phyloP scores from a whole-genome alignment of 2,113 vertebrate species.

The Rhinopomastus cyanomelas region DNA sequence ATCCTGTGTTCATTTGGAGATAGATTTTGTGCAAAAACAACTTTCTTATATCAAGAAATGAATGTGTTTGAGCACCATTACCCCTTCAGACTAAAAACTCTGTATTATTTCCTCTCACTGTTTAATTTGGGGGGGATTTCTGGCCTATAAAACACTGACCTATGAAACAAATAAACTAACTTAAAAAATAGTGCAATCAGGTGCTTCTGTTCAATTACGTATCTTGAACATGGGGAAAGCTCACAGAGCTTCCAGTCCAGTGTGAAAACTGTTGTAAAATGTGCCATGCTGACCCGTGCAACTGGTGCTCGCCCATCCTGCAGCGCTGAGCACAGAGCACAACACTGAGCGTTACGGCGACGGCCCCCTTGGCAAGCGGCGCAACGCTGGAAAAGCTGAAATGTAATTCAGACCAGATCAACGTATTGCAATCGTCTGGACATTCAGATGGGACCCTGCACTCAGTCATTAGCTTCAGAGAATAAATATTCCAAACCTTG shows the following conservation, averaged over 20 bases:
- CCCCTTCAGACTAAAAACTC: background rate
- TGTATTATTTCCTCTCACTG: background rate
- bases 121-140: background rate
- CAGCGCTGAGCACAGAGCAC: background rate
- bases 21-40: background rate
- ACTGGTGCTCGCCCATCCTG: background rate
- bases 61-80: background rate
- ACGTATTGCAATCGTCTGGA: background rate
- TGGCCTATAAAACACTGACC: background rate
- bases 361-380: background rate
- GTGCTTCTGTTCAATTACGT: background rate
- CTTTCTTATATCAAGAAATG: background rate
- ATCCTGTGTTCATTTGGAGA: background rate
- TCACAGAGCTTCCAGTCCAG: background rate
- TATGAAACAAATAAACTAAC: background rate
- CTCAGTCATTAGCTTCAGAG: background rate
- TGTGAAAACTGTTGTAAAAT: background rate
- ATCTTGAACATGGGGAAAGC: accelerated
- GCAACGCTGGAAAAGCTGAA: background rate
- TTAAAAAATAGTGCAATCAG: background rate
- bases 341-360: background rate
- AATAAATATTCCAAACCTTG: background rate
- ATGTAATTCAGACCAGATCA: background rate
- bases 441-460: background rate
- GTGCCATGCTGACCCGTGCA: background rate